These are phyloP conservation scores for Gila orcuttii DNA, from an alignment of 2,113 vertebrate genomes.

Conservation along the genomic window DNA sequence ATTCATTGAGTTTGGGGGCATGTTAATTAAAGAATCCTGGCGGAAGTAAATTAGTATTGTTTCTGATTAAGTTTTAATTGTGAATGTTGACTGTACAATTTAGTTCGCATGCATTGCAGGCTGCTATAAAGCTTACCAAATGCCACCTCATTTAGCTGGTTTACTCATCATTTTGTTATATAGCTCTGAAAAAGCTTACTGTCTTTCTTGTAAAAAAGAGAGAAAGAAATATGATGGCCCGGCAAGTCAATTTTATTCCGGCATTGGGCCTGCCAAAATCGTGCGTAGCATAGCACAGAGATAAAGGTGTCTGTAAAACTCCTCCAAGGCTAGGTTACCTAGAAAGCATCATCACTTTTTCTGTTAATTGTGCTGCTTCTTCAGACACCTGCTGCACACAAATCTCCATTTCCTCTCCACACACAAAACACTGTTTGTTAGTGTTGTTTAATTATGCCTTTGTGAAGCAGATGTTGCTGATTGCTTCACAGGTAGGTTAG, in stretches of 20 bases:
- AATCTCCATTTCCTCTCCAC: background rate
- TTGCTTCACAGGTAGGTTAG: constrained; percentile 25
- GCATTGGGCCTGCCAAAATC: background rate
- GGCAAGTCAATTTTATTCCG: background rate
- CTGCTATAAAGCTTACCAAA: background rate
- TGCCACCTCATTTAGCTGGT: background rate
- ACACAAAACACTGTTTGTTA: constrained; percentile 10
- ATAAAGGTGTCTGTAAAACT: constrained; percentile 18
- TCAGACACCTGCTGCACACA: constrained; percentile 44
- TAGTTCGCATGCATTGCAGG: background rate
- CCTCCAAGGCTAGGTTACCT: background rate
- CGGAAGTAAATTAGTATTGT: background rate
- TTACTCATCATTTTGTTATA: background rate
- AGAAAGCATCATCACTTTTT: constrained; percentile 31
- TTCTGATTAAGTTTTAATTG: constrained; percentile 6
- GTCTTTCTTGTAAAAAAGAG: background rate
- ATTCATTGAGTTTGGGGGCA: constrained; percentile 15
- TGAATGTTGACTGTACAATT: constrained; percentile 1
- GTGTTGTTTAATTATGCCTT: constrained; percentile 20
- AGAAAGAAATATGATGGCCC: background rate
- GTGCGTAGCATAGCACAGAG: background rate
- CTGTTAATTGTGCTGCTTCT: constrained; percentile 42
- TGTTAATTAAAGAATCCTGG: constrained; percentile 10
- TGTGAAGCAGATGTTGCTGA: constrained; percentile 13
- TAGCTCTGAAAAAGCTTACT: background rate